Percentiles rank a stretch among this genome's conserved stretches.
Evolutionary conservation across 1,140 invertebrate genomes (phyloP).

Genomic region (Sarcophaga peregrina): DNA sequence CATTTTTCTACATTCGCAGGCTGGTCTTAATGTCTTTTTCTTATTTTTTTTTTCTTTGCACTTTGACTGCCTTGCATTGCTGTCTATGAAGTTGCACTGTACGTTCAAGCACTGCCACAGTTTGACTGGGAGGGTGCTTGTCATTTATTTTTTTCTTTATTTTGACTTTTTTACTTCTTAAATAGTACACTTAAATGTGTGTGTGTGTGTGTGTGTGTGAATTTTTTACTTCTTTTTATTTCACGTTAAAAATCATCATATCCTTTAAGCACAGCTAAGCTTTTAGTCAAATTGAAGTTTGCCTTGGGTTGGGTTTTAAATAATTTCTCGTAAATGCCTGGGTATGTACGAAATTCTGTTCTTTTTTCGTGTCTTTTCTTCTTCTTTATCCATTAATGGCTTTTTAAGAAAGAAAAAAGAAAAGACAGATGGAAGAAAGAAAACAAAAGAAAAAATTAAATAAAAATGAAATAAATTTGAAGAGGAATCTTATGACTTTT

Average conservation of each 20-base stretch:
- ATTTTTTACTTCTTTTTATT: not conserved
- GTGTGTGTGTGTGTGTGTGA: not conserved
- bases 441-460: too few relatives aligned
- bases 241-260: not conserved
- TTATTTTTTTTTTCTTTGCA: too few relatives aligned
- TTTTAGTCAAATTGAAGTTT: constrained; percentile 40
- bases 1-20: not conserved
- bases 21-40: not conserved
- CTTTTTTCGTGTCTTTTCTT: not conserved
- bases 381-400: constrained; percentile 29
- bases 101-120: not conserved
- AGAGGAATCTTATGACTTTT: not conserved
- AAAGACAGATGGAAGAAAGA: too few relatives aligned
- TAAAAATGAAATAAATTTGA: too few relatives aligned
- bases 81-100: not conserved
- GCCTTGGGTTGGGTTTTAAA: constrained; percentile 1
- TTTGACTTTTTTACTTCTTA: not conserved
- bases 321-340: not conserved
- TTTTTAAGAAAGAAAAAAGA: not conserved
- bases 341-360: not conserved
- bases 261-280: constrained; percentile 28
- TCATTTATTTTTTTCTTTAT: not conserved
- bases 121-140: constrained; percentile 16
- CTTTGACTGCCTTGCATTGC: not conserved
- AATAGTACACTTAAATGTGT: not conserved